These are phyloP conservation scores for Rhizomys pruinosus DNA, from an alignment of 2,113 vertebrate species.

Conservation along the genomic window DNA sequence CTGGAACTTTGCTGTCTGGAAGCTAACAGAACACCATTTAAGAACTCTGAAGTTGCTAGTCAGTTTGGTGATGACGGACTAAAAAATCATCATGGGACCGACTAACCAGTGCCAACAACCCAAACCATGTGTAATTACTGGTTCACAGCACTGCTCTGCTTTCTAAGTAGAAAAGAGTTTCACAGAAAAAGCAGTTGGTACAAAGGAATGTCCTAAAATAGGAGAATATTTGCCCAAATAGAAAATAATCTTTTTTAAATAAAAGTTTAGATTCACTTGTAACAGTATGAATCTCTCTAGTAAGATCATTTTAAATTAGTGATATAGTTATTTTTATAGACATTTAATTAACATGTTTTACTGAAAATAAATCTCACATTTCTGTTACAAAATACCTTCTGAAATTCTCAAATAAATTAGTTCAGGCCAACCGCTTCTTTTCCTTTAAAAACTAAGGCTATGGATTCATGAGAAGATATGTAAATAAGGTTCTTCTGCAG, in stretches of 20 bases:
- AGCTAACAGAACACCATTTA: not conserved
- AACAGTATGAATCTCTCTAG: not conserved
- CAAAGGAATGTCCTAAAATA: no score
- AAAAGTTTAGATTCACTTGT: not conserved
- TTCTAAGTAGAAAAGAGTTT: not conserved
- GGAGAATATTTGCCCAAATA: not conserved
- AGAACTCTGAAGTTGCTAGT: not conserved
- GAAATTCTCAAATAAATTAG: not conserved
- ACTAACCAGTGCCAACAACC: not conserved
- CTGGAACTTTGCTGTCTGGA: not conserved
- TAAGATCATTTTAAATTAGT: not conserved
- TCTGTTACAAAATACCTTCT: not conserved
- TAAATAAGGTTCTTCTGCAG: not conserved
- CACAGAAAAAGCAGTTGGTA: not conserved
- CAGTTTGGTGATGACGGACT: not conserved
- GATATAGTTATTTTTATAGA: constrained; percentile 5
- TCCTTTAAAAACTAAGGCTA: not conserved
- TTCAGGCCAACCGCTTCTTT: not conserved
- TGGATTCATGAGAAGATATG: not conserved
- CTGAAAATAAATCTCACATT: not conserved
- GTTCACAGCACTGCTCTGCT: constrained; percentile 1
- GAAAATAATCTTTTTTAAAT: not conserved
- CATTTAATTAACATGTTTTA: not conserved
- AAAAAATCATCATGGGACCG: not conserved
- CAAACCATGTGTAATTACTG: not conserved